A percentile compares a stretch with the other conserved stretches of the same genome.
Conservation (phyloP, 2,113 vertebrate genomes). For the Picathartes gymnocephalus region DNA sequence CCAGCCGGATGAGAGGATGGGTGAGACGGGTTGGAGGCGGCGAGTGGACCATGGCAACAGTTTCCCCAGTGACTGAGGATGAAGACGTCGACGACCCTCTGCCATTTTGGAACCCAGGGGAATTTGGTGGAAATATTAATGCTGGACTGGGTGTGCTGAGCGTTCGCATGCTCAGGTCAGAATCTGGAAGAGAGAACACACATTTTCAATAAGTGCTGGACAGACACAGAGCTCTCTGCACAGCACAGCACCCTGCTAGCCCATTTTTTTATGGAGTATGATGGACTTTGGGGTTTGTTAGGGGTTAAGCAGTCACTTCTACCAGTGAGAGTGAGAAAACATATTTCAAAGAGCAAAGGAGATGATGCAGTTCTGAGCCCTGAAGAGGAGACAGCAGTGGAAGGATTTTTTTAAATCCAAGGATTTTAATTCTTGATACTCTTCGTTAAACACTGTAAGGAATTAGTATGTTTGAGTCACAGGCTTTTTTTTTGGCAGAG, state of each 20-base stretch:
- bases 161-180: constrained; percentile 91
- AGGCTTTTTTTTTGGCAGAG: not conserved
- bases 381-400: not conserved
- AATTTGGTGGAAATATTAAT: constrained; percentile 84
- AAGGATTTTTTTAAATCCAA: not conserved
- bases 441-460: not conserved
- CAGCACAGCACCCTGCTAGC: not conserved
- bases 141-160: constrained; percentile 94
- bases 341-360: not conserved
- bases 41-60: constrained; percentile 90
- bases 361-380: not conserved
- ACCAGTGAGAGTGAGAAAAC: not conserved
- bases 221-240: not conserved
- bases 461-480: not conserved
- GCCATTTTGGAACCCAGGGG: constrained; percentile 87
- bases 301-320: not conserved
- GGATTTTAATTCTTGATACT: not conserved
- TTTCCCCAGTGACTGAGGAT: constrained; percentile 86
- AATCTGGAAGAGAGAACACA: constrained; percentile 77
- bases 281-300: rapidly evolving
- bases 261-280: not conserved
- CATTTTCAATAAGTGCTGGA: not conserved
- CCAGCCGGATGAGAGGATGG: constrained; percentile 79
- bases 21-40: constrained; percentile 82
- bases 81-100: constrained; percentile 86